These are phyloP conservation scores for Gastrophysa polygoni DNA, from an alignment of 2,888 invertebrate genomes.

Conservation along the genomic window DNA sequence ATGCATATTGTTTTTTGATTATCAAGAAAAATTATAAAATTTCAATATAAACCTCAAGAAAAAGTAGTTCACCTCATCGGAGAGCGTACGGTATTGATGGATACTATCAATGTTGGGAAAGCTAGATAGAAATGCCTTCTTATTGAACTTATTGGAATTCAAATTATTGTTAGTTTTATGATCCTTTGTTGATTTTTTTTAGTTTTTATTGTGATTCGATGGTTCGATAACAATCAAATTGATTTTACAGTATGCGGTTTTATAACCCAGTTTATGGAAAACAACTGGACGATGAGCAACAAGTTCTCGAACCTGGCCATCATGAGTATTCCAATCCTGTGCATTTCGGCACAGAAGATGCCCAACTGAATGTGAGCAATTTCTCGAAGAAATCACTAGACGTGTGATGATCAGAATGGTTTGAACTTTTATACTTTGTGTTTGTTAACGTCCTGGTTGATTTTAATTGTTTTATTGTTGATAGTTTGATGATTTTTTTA, in stretches of 20 bases:
- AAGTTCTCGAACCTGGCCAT: slow-evolving; percentile 48
- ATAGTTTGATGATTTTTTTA: slow-evolving; percentile 5
- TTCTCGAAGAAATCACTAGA: slow-evolving; percentile 4
- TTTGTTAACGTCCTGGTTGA: background rate
- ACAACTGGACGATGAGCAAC: slow-evolving; percentile 40
- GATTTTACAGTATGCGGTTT: slow-evolving; percentile 51
- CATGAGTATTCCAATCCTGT: slow-evolving; percentile 53
- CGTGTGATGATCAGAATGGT: slow-evolving; percentile 12
- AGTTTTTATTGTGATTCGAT: no score
- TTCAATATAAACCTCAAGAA: no score
- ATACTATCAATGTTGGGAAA: no score
- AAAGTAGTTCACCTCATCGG: no score
- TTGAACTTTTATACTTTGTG: slow-evolving; percentile 9
- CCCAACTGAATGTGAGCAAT: slow-evolving; percentile 8
- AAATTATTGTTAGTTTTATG: no score
- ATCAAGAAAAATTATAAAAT: no score
- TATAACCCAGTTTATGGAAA: slow-evolving; percentile 51
- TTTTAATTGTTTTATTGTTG: slow-evolving; percentile 4
- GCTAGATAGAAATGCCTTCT: no score
- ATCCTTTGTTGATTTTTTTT: no score
- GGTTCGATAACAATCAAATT: no score
- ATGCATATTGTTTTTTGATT: no score
- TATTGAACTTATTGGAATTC: no score
- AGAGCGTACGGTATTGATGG: no score
- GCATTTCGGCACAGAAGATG: slow-evolving; percentile 18